Base-by-base conservation (phyloP, 2,113 vertebrate species). In the Neopipo cinnamomea region DNA sequence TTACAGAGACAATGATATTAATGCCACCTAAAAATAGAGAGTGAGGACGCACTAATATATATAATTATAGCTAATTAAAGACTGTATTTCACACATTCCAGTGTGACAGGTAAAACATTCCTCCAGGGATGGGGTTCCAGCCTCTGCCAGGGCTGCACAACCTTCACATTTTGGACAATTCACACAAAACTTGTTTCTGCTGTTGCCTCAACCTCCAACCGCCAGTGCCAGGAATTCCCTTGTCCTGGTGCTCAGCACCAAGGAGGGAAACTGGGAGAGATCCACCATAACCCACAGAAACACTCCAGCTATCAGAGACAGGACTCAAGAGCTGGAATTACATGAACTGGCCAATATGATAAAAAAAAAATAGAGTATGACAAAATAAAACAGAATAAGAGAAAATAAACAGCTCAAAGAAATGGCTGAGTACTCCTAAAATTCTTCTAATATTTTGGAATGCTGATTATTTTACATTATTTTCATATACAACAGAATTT, bases 401-500 rank as follows among this genome's bases (percentile, higher is more conserved):
- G 21, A 33, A 56, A 56, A 56, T 56, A 52, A 52, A 52, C 2
- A 5, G 25, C 14, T 31, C 6, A 10, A 70, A 12, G 4, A 58
- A 59, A n/a, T 0, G 17, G 10, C 19, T 4, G 27, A 66, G 27
- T 0, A 4, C 11, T 30, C 27, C 12, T 52, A n/a, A 76, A 79
- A 14, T 6, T 22, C 87, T 30, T 5, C 31, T 35, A 10, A 1
- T 3, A 6, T 23, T 41, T 14, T 12, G 4, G 14, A 27, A 31
- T 4, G 21, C 27, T 5, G 47, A 35, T 62, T n/a, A 20, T 33
- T 50, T 23, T 9, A 3, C 3, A 4, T 3, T 24, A 11, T 14
- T 14, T n/a, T 10, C 46, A 5, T 8, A 12, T 5, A 27, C 19
- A 31, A 4, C 0, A 8, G n/a, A 41, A 39, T 4, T 35, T 12